phyloP scores from a whole-genome alignment of 2,888 invertebrate species.

The Acronicta alni region DNA sequence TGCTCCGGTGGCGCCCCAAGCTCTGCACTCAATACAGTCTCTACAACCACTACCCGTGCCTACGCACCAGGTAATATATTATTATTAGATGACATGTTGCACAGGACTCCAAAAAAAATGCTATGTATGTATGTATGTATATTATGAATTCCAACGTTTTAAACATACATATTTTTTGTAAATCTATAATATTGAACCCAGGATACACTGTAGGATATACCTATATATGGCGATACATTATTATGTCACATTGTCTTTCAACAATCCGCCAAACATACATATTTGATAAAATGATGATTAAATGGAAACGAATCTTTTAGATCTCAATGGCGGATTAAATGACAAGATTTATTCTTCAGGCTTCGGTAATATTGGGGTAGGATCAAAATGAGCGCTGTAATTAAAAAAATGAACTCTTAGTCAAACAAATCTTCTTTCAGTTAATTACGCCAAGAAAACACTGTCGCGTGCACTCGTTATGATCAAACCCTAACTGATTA shows the following conservation, averaged over 20 bases:
- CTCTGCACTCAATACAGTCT: slow-evolving; percentile 63
- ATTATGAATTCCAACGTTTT: slow-evolving; percentile 17
- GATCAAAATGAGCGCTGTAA: slow-evolving; percentile 61
- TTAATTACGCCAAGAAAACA: slow-evolving; percentile 7
- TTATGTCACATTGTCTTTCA: slow-evolving; percentile 32
- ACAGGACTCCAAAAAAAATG: slow-evolving; percentile 21
- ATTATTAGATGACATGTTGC: slow-evolving; percentile 70
- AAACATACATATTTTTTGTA: slow-evolving; percentile 41
- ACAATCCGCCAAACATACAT: slow-evolving; percentile 27
- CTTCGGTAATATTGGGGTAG: slow-evolving; percentile 41
- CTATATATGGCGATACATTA: slow-evolving; percentile 26
- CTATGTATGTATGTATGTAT: slow-evolving; percentile 48
- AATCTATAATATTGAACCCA: slow-evolving; percentile 17
- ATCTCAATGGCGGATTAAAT: slow-evolving; percentile 33
- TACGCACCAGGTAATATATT: slow-evolving; percentile 88
- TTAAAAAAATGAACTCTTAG: slow-evolving; percentile 3
- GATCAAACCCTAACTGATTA: slow-evolving; percentile 56
- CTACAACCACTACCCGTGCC: slow-evolving; percentile 77
- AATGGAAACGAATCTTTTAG: slow-evolving; percentile 4
- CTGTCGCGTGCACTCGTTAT: slow-evolving; percentile 55
- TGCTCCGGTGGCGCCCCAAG: slow-evolving; percentile 61
- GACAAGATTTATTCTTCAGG: slow-evolving; percentile 21
- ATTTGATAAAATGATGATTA: slow-evolving; percentile 7
- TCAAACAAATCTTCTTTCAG: neutral
- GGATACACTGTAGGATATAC: slow-evolving; percentile 10